Base-by-base conservation (phyloP, 64 coral and sea anemone species). In the Porites australiensis region DNA sequence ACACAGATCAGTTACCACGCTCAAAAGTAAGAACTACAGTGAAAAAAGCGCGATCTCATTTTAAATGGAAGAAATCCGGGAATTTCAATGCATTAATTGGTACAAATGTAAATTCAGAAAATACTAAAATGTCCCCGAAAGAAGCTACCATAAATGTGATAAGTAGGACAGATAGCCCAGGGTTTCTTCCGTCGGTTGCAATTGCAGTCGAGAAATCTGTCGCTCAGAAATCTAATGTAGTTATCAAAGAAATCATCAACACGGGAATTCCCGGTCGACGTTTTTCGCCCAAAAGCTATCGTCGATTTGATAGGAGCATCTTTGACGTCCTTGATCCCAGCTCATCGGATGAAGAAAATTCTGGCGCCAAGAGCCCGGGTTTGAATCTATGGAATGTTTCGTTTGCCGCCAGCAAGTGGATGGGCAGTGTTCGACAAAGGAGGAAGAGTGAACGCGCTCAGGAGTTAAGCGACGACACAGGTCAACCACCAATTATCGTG, bases 171-270 rank as follows among this genome's bases (percentile, higher is more conserved):
- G 53, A 60, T 13, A 72, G 49, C 0, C 50, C 70, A 37, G 52
- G 70, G 4, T 46, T 53, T 60, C 64, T 89, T 51, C 86, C 86
- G 6, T 64, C 70, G 44, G 45, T 44, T 8, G 73, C 58, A 18
- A n/a, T 44, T 8, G 73, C 58, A 18, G 19, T 91, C 5, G 95
- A 98, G 70, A 98, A 75, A 91, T 18, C 49, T 8, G 92, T 87
- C 11, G 49, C 62, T 66, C 72, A 77, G 49, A 98, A 89, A 4
- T 75, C 58, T 22, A 98, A 98, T 66, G 72, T 98, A 53, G 74
- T 98, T 23, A 83, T 98, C 2, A 98, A 98, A 22, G 95, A 98
- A 64, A 84, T 98, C 8, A 98, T 98, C 16, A 98, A 98, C 77
- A 98, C 95, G n/a, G 95, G 95, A 9, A 87, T 77, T 50, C 92